Evolutionary conservation across 2,113 vertebrate species (phyloP).

Genomic region (Pseudonaja textilis): DNA sequence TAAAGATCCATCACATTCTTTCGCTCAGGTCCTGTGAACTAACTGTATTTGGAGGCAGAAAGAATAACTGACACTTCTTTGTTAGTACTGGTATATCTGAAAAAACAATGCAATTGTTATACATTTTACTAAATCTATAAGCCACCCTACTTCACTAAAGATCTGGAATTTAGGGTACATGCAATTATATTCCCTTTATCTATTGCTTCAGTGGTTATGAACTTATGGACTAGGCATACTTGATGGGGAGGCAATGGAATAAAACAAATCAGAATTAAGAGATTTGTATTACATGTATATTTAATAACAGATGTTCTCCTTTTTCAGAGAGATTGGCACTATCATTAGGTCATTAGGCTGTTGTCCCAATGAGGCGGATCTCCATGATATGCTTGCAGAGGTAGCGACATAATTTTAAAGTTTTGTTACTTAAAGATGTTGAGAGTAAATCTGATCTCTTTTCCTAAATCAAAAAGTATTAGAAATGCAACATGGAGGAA

Average conservation of each 20-base stretch:
- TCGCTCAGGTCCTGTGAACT: not conserved
- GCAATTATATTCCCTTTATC: not conserved
- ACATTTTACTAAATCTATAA: not conserved
- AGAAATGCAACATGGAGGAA: slow-evolving; percentile 7
- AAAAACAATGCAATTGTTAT: not conserved
- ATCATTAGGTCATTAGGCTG: slow-evolving; percentile 89
- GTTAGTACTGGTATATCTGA: not conserved
- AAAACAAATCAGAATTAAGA: not conserved
- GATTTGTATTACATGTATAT: slow-evolving; percentile 14
- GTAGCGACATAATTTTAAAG: slow-evolving; percentile 58
- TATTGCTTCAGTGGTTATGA: not conserved
- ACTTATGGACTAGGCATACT: not conserved
- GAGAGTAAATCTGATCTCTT: slow-evolving; percentile 4
- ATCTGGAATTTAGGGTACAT: not conserved
- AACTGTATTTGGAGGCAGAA: not conserved
- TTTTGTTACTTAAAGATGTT: not conserved
- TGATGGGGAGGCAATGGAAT: not conserved
- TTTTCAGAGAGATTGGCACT: slow-evolving; percentile 84
- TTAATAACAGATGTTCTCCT: slow-evolving; percentile 19
- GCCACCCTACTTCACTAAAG: not conserved
- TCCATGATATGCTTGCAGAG: slow-evolving; percentile 82
- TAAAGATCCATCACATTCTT: not conserved
- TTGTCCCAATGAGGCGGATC: slow-evolving; percentile 84
- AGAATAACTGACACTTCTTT: not conserved
- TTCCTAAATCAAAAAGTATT: not conserved